phyloP scores from a whole-genome alignment of 1,140 invertebrate genomes.

The Ylistrum balloti region DNA sequence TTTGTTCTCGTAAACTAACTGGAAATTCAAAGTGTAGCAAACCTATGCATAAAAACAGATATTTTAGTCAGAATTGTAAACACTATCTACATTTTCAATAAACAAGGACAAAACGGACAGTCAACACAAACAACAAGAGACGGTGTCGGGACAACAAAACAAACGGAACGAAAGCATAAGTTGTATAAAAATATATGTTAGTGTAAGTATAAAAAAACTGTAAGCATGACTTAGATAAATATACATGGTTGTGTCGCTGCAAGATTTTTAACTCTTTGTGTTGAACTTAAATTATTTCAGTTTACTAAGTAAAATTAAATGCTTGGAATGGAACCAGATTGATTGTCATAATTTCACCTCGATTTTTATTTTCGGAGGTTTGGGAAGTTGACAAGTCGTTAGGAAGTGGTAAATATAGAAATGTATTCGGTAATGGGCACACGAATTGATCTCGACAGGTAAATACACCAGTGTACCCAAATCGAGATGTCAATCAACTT shows the following conservation, averaged over 20 bases:
- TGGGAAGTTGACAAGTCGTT: background rate
- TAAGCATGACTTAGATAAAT: too few relatives aligned
- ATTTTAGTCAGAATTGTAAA: background rate
- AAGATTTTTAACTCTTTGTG: too few relatives aligned
- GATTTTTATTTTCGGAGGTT: background rate
- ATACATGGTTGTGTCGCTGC: too few relatives aligned
- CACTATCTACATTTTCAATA: background rate
- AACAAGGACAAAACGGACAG: background rate
- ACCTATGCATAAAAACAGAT: background rate
- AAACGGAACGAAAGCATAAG: background rate
- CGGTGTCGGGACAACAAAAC: background rate
- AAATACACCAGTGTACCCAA: background rate
- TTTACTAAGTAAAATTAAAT: too few relatives aligned
- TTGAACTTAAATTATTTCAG: too few relatives aligned
- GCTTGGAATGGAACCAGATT: too few relatives aligned
- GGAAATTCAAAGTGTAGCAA: background rate
- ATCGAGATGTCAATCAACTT: background rate
- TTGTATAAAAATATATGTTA: too few relatives aligned
- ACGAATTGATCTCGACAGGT: background rate
- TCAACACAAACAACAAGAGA: background rate
- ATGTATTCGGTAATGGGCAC: background rate
- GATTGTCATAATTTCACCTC: too few relatives aligned
- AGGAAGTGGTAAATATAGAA: background rate
- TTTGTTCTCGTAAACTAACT: background rate
- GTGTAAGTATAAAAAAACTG: too few relatives aligned